Conservation (phyloP, 2,888 invertebrate genomes). For the Campoletis raptor region DNA sequence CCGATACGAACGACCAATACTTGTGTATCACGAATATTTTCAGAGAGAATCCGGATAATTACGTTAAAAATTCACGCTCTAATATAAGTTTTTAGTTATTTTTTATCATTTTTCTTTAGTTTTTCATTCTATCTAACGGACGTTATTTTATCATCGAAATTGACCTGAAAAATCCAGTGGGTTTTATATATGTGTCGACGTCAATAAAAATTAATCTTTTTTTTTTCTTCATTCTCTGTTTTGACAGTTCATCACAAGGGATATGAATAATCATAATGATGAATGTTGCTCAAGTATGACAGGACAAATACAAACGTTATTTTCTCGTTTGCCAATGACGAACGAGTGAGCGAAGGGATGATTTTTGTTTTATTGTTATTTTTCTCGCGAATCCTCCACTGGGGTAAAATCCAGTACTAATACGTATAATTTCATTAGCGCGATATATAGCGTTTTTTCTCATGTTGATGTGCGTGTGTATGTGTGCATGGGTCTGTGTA, state of each 20-base stretch:
- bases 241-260: constrained; percentile 5
- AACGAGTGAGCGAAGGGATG: not conserved
- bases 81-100: not conserved
- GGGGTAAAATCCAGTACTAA: not conserved
- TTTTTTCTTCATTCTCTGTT: constrained; percentile 2
- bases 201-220: constrained; percentile 41
- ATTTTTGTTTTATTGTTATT: constrained; percentile 15
- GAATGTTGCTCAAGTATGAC: constrained; percentile 12
- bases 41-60: constrained; percentile 18
- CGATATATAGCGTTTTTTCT: constrained; percentile 38
- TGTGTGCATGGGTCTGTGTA: constrained; percentile 22
- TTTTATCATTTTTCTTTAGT: constrained; percentile 14
- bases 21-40: constrained; percentile 16
- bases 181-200: constrained; percentile 29
- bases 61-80: constrained; percentile 20
- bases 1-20: constrained; percentile 39
- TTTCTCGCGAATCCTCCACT: not conserved
- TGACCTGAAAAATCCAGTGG: constrained; percentile 49
- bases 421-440: constrained; percentile 16
- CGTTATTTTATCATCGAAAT: constrained; percentile 55
- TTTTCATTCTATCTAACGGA: constrained; percentile 59
- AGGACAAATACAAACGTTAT: constrained; percentile 26
- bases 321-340: constrained; percentile 10
- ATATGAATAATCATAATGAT: constrained; percentile 30
- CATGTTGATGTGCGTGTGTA: constrained; percentile 32